These are phyloP conservation scores for Crepidodera aurea DNA, from an alignment of 2,888 invertebrate species.

Conservation along the genomic window DNA sequence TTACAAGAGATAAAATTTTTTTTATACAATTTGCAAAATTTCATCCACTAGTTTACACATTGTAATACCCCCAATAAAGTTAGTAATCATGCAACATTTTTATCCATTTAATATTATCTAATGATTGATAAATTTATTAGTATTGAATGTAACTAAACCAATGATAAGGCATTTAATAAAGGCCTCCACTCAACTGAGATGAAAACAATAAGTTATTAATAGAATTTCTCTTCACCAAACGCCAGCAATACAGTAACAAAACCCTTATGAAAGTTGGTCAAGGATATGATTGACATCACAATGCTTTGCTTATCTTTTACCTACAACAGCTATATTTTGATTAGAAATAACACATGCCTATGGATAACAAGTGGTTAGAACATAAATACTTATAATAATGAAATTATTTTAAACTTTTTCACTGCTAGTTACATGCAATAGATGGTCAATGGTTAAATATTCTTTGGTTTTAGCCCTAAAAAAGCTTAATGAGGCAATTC, in stretches of 20 bases:
- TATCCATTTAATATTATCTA: too few relatives aligned
- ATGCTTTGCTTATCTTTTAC: slow-evolving; percentile 6
- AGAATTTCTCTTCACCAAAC: slow-evolving; percentile 3
- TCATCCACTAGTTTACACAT: too few relatives aligned
- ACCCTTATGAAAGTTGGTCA: slow-evolving; percentile 24
- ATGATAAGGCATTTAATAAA: not conserved
- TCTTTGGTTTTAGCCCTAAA: slow-evolving; percentile 17
- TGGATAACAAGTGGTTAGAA: not conserved
- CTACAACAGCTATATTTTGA: not conserved
- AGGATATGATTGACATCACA: slow-evolving; percentile 8
- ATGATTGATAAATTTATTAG: not conserved
- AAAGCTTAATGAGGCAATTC: slow-evolving; percentile 12
- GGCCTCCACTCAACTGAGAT: not conserved
- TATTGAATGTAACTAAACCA: not conserved
- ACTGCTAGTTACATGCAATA: slow-evolving; percentile 21
- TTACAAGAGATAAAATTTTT: not conserved
- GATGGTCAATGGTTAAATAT: slow-evolving; percentile 11
- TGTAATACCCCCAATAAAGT: too few relatives aligned
- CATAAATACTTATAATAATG: not conserved
- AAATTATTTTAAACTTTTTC: slow-evolving; percentile 2
- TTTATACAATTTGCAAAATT: not conserved
- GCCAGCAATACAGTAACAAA: slow-evolving; percentile 1
- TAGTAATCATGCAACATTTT: too few relatives aligned
- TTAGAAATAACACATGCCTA: slow-evolving; percentile 16
- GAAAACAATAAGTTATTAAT: slow-evolving; percentile 23